Evolutionary conservation across 2,797 vertebrate genomes (phyloP).

Genomic region (Tragelaphus eurycerus): DNA sequence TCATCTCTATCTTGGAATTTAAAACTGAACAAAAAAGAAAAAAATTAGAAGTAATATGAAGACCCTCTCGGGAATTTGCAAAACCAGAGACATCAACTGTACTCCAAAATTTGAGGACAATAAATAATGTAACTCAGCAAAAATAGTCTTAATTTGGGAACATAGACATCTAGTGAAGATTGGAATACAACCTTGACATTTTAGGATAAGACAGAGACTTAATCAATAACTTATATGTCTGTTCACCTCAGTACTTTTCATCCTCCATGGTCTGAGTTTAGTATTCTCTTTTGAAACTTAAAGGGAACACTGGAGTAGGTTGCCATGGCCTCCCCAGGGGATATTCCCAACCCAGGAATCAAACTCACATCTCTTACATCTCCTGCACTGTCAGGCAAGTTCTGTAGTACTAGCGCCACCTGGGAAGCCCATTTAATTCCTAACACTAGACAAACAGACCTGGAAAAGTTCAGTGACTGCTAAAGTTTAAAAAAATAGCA

Average conservation of each 20-base stretch:
- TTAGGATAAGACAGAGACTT: not conserved
- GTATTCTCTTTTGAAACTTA: not conserved
- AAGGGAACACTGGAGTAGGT: not conserved
- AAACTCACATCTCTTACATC: not conserved
- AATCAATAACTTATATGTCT: not conserved
- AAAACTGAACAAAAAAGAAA: not conserved
- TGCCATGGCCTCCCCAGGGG: not conserved
- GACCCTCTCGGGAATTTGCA: not conserved
- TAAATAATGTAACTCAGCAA: not conserved
- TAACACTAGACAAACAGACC: not conserved
- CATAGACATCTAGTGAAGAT: not conserved
- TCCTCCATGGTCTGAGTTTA: not conserved
- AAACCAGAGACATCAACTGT: not conserved
- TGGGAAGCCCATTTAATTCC: not conserved
- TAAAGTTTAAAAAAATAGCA: not conserved
- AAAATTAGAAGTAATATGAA: not conserved
- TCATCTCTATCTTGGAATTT: not conserved
- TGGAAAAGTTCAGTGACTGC: not conserved
- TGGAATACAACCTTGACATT: not conserved
- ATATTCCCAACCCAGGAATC: not conserved
- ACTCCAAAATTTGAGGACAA: not conserved
- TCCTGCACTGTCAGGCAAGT: not conserved
- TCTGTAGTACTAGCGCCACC: not conserved
- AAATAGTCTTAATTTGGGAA: not conserved
- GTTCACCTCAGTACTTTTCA: not conserved